Conservation (phyloP, 1,140 invertebrate genomes). For the Dendrolimus punctatus region DNA sequence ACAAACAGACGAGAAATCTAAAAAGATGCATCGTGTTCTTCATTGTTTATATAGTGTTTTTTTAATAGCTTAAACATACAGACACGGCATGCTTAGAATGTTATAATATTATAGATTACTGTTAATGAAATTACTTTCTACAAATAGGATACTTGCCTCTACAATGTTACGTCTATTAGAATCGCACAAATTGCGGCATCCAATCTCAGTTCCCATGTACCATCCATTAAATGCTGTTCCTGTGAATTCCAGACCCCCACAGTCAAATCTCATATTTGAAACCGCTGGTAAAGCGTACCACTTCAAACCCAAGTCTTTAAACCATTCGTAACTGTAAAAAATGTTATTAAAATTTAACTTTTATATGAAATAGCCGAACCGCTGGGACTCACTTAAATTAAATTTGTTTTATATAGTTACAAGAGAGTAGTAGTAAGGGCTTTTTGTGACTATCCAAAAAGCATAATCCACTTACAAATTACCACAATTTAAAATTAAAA, state of each 20-base stretch:
- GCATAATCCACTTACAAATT: too few relatives aligned
- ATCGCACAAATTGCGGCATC: constrained; percentile 92
- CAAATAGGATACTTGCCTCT: constrained; percentile 75
- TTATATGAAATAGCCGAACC: not conserved
- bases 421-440: too few relatives aligned
- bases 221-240: constrained; percentile 95
- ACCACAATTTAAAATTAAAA: too few relatives aligned
- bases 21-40: too few relatives aligned
- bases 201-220: constrained; percentile 98
- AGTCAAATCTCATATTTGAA: constrained; percentile 92
- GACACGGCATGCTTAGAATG: too few relatives aligned
- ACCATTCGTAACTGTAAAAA: constrained; percentile 87
- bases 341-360: constrained; percentile 1
- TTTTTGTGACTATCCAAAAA: too few relatives aligned
- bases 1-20: too few relatives aligned
- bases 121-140: not conserved
- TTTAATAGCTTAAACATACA: too few relatives aligned
- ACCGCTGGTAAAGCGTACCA: constrained; percentile 93
- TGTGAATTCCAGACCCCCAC: constrained; percentile 94
- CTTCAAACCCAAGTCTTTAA: constrained; percentile 85
- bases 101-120: not conserved
- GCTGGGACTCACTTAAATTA: too few relatives aligned
- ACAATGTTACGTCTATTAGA: constrained; percentile 88
- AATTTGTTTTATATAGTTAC: too few relatives aligned
- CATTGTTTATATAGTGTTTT: too few relatives aligned